These are phyloP conservation scores for Sturnira hondurensis DNA, from an alignment of 2,113 vertebrate species.

Conservation along the genomic window DNA sequence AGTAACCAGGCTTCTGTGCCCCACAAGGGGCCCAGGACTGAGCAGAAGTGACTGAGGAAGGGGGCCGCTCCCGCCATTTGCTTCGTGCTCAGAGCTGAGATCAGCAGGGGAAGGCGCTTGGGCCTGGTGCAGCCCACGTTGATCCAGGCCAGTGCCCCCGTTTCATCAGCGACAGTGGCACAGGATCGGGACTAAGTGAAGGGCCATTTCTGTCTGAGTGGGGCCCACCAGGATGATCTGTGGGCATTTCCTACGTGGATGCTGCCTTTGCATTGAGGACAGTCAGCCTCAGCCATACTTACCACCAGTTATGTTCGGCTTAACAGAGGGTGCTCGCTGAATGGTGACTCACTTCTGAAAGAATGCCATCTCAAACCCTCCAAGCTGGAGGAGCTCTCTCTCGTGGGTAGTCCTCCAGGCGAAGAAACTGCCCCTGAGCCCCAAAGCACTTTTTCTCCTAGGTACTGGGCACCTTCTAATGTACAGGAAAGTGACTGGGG, in stretches of 20 bases:
- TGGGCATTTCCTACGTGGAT: not conserved
- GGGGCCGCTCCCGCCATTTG: not conserved
- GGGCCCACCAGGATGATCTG: constrained; percentile 32
- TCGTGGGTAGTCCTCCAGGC: not conserved
- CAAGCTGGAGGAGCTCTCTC: not conserved
- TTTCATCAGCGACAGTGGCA: not conserved
- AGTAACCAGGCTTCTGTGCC: not conserved
- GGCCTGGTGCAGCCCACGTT: not conserved
- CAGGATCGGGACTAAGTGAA: not conserved
- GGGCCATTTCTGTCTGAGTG: not conserved
- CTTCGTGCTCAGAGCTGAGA: not conserved
- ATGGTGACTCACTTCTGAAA: constrained; percentile 1
- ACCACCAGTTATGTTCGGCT: not conserved
- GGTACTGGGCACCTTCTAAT: not conserved
- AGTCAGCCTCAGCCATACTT: not conserved
- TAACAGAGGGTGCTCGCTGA: constrained; percentile 5
- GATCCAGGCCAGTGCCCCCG: rapidly evolving
- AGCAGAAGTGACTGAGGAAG: not conserved
- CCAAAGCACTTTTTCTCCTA: not conserved
- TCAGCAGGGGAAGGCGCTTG: not conserved
- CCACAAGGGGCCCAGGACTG: not conserved
- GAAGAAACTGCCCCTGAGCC: not conserved
- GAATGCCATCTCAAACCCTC: not conserved
- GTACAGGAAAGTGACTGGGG: not conserved
- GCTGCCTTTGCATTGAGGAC: not conserved